Evolutionary conservation across 2,113 vertebrate species (phyloP).

Genomic region (Glareola pratincola): DNA sequence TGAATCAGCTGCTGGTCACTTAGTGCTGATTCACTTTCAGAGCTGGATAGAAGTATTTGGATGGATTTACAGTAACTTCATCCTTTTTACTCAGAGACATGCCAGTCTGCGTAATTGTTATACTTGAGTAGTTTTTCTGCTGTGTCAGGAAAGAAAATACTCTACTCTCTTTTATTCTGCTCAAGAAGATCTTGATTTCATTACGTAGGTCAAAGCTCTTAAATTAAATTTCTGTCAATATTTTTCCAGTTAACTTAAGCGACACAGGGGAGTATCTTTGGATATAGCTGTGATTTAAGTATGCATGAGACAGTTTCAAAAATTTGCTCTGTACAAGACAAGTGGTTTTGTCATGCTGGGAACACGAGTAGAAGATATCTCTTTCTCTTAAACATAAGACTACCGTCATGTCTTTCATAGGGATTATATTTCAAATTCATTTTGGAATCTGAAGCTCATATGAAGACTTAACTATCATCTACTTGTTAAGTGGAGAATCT

Average conservation of each 20-base stretch:
- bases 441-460: background rate
- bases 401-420: background rate
- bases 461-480: background rate
- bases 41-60: background rate
- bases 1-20: conserved; percentile 46
- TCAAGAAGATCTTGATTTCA: background rate
- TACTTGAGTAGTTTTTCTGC: background rate
- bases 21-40: conserved; percentile 30
- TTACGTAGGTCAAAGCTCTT: background rate
- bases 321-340: background rate
- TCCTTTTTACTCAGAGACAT: background rate
- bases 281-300: background rate
- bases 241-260: background rate
- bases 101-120: background rate
- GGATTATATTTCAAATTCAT: background rate
- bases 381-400: background rate
- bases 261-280: background rate
- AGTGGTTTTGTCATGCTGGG: background rate
- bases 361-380: background rate
- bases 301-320: background rate
- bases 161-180: background rate
- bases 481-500: background rate
- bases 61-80: conserved; percentile 13
- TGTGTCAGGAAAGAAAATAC: background rate
- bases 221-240: background rate